Conservation (phyloP, 2,797 vertebrate species). For the Cetoscarus ocellatus region DNA sequence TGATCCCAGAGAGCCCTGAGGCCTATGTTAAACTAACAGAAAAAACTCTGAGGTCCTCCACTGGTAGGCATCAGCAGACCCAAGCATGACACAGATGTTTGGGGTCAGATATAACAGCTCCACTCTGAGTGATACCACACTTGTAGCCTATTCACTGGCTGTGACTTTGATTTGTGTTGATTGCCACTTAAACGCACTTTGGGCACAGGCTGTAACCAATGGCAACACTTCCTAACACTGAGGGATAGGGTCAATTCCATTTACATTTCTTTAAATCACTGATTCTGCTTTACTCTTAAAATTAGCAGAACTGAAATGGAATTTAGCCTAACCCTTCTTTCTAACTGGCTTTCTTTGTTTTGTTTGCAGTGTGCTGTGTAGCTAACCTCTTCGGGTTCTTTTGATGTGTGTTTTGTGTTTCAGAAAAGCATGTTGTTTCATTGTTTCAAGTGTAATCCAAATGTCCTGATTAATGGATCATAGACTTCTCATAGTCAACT, state of each 20-base stretch:
- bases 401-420: conserved; percentile 46
- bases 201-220: conserved; percentile 44
- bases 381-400: conserved; percentile 66
- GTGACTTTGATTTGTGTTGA: conserved; percentile 76
- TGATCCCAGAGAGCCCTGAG: conserved; percentile 92
- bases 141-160: conserved; percentile 61
- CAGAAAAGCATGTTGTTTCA: conserved; percentile 60
- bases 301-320: conserved; percentile 67
- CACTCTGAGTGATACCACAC: conserved; percentile 54
- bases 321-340: conserved; percentile 76
- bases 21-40: conserved; percentile 95
- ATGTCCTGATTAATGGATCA: conserved; percentile 34
- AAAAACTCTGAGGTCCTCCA: conserved; percentile 88
- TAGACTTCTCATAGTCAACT: conserved; percentile 51
- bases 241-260: conserved; percentile 77
- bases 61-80: conserved; percentile 87
- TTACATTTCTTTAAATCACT: conserved; percentile 31
- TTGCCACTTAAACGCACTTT: conserved; percentile 59
- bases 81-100: conserved; percentile 69
- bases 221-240: conserved; percentile 70
- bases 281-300: conserved; percentile 20
- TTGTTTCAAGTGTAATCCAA: conserved; percentile 33
- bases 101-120: conserved; percentile 58
- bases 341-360: conserved; percentile 71
- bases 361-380: conserved; percentile 67